Base-by-base conservation (phyloP, 2,113 vertebrate genomes). In the Theristicus caerulescens region DNA sequence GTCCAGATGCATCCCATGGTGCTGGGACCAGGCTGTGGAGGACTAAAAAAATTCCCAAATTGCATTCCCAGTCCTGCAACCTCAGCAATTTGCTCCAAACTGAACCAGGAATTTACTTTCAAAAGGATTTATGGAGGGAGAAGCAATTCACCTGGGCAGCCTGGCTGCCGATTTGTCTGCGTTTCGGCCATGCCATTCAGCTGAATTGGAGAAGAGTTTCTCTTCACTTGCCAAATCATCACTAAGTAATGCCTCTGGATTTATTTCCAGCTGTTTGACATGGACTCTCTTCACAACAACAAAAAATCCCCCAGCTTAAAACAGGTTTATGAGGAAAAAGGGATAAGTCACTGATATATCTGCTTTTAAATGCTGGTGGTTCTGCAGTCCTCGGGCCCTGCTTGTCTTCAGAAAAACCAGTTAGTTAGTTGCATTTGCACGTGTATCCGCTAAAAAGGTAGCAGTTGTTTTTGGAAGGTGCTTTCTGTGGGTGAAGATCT, bases 1-100 rank as follows among this genome's bases (percentile, higher is more conserved):
- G 13, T 34, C 9, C 18, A 20, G 20, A 11, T 0, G 3, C 19
- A 34, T 62, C 71, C 36, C 1, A 0, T 34, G 49, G 10, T 1
- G 6, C 46, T 72, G n/a, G 20, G 22, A 55, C 16, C 3, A 5
- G 47, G 47, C 26, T 64, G 25, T 31, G 24, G 38, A 80, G 29
- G 18, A 40, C 34, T 67, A 1, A 62, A 69, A 47, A 47, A n/a
- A 27, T 34, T 47, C 38, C 44, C 17, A 9, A n/a, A 16, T 16
- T 59, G 17, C 32, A 18, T 82, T 82, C 65, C 21, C 12, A 22
- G 47, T 62, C n/a, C 15, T 82, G 24, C 17, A 57, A 25, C n/a
- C 46, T 80, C 57, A 49, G 78, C 29, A 38, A 9, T 34, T 92
- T 71, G 20, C 47, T 80, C n/a, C 7, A 7, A 38, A 42, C 16